Conservation (phyloP, 2,888 invertebrate species). For the Atrina japonica region DNA sequence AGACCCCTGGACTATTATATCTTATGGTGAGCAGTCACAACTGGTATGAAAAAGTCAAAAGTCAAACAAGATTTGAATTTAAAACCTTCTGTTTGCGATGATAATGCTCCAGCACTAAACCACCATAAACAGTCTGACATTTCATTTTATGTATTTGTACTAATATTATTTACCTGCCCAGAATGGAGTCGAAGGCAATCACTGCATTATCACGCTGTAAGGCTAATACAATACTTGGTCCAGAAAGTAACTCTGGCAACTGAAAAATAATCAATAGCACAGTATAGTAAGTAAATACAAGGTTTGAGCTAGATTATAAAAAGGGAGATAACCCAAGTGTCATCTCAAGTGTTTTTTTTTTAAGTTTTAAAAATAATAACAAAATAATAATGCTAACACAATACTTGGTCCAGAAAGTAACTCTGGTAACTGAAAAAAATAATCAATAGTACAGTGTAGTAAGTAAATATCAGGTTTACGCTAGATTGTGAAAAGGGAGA, state of each 20-base stretch:
- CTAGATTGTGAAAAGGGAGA: too few relatives aligned
- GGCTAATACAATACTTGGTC: constrained; percentile 72
- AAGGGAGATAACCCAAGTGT: too few relatives aligned
- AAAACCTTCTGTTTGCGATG: not conserved
- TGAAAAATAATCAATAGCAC: constrained; percentile 41
- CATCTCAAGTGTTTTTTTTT: too few relatives aligned
- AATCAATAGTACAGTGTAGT: constrained; percentile 1
- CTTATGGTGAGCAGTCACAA: too few relatives aligned
- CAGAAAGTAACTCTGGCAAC: constrained; percentile 69
- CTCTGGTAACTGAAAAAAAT: constrained; percentile 64
- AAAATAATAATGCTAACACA: constrained; percentile 72
- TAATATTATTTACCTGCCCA: constrained; percentile 65
- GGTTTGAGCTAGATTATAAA: too few relatives aligned
- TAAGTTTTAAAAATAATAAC: too few relatives aligned
- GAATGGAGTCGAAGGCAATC: constrained; percentile 69
- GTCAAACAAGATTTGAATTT: too few relatives aligned
- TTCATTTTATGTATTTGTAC: not conserved
- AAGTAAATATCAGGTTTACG: too few relatives aligned
- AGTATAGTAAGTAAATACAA: not conserved
- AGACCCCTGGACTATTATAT: too few relatives aligned
- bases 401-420: constrained; percentile 70
- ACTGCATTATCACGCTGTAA: constrained; percentile 77
- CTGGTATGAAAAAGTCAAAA: too few relatives aligned
- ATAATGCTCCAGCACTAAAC: not conserved
- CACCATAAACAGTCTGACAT: not conserved